Conservation (phyloP, 2,888 invertebrate species). For the Odontothrips loti region DNA sequence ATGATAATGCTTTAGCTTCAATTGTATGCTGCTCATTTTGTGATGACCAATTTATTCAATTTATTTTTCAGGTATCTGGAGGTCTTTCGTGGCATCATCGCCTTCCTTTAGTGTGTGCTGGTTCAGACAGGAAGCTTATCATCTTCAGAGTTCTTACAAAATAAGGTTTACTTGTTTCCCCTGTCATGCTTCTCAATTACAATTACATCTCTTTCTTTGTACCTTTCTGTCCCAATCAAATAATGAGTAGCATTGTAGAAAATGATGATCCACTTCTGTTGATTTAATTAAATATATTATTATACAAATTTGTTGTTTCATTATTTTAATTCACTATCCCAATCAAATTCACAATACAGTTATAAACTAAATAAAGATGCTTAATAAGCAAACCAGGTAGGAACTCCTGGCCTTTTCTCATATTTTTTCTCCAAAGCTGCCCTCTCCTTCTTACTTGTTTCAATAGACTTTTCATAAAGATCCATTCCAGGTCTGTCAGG, state of each 20-base stretch:
- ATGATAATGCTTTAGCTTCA: background rate
- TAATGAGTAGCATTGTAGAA: background rate
- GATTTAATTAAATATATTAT: background rate
- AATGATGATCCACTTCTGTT: background rate
- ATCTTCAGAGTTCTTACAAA: background rate
- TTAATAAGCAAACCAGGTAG: slow-evolving; percentile 73
- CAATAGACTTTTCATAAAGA: slow-evolving; percentile 56
- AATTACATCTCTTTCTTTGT: background rate
- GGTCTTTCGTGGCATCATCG: slow-evolving; percentile 40
- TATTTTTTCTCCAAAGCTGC: slow-evolving; percentile 59
- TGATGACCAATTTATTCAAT: slow-evolving; percentile 18
- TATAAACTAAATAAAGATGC: background rate
- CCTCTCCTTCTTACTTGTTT: slow-evolving; percentile 59
- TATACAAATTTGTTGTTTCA: background rate
- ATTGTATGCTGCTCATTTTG: background rate
- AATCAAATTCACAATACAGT: background rate
- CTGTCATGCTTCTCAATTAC: background rate
- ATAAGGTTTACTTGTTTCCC: background rate
- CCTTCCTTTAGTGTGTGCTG: slow-evolving; percentile 40
- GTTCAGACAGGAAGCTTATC: slow-evolving; percentile 26
- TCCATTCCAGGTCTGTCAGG: slow-evolving; percentile 50
- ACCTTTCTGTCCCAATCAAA: background rate
- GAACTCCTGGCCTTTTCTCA: slow-evolving; percentile 64
- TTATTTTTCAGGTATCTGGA: slow-evolving; percentile 37
- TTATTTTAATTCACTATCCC: background rate